Conservation (phyloP, 35 echinoderm and acorn worm genomes). For the Holothuria glaberrima region DNA sequence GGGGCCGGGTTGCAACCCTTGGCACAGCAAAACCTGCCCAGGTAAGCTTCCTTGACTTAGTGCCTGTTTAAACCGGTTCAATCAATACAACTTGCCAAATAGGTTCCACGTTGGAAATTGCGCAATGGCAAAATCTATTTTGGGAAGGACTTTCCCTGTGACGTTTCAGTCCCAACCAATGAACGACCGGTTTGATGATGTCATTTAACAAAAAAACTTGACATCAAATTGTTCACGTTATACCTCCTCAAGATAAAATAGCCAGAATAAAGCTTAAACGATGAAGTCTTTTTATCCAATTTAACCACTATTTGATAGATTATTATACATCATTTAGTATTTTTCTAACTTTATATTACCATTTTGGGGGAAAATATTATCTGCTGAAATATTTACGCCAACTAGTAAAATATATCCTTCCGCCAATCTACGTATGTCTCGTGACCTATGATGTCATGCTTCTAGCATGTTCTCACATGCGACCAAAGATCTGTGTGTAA, state of each 20-base stretch:
- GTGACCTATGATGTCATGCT: not conserved
- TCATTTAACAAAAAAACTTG: not conserved
- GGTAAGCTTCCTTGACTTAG: too few relatives aligned
- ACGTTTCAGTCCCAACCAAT: slow-evolving; percentile 8
- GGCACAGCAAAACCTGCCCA: too few relatives aligned
- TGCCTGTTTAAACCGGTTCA: not conserved
- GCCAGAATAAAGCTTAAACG: not conserved
- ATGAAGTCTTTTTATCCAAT: not conserved
- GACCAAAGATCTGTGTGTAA: not conserved
- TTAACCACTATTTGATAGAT: not conserved
- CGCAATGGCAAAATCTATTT: slow-evolving; percentile 46
- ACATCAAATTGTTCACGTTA: not conserved
- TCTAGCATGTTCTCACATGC: slow-evolving; percentile 50
- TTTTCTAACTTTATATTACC: not conserved
- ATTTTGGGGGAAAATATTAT: not conserved
- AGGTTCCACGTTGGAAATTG: slow-evolving; percentile 42
- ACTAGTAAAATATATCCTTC: slow-evolving; percentile 5
- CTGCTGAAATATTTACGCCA: not conserved
- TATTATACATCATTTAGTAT: not conserved
- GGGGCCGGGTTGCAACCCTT: too few relatives aligned
- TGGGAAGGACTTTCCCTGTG: slow-evolving; percentile 44
- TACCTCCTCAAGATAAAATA: not conserved
- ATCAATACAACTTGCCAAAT: too few relatives aligned
- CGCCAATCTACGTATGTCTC: slow-evolving; percentile 7
- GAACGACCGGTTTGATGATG: slow-evolving; percentile 5